These are phyloP conservation scores for Corythaeola cristata DNA, from an alignment of 2,113 vertebrate species.

Conservation along the genomic window DNA sequence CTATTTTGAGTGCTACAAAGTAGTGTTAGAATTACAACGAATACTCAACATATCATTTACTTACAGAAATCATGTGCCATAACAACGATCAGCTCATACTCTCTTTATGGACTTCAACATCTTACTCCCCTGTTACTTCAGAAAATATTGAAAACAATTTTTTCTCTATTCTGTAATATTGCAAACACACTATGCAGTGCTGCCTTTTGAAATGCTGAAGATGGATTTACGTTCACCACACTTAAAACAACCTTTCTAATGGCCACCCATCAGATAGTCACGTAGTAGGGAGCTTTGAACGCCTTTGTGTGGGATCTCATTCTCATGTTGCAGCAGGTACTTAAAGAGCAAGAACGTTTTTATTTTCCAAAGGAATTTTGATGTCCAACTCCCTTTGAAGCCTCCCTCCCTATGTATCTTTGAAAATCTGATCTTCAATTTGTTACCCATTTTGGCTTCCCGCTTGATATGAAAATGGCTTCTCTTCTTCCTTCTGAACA, in stretches of 20 bases:
- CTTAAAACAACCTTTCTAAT: conserved; percentile 11
- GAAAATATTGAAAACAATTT: not conserved
- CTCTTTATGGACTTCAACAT: not conserved
- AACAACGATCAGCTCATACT: not conserved
- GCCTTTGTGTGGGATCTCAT: conserved; percentile 23
- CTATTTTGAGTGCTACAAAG: not conserved
- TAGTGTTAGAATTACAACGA: not conserved
- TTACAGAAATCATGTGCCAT: not conserved
- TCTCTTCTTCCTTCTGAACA: not conserved
- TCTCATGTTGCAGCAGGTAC: conserved; percentile 54
- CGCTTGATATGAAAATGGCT: not conserved
- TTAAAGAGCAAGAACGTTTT: not conserved
- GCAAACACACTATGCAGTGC: not conserved
- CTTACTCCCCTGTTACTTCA: not conserved
- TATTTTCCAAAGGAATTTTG: conserved; percentile 27
- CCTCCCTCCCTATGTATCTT: conserved; percentile 18
- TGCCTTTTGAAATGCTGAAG: not conserved
- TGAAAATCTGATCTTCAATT: conserved; percentile 57
- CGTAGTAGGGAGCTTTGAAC: not conserved
- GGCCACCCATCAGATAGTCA: not conserved
- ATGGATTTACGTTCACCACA: not conserved
- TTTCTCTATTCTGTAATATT: not conserved
- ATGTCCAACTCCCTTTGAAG: conserved; percentile 40
- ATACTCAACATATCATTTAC: not conserved
- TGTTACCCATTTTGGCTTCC: conserved; percentile 7